Evolutionary conservation across 2,888 invertebrate genomes (phyloP).

Genomic region (Dascillus cervinus): DNA sequence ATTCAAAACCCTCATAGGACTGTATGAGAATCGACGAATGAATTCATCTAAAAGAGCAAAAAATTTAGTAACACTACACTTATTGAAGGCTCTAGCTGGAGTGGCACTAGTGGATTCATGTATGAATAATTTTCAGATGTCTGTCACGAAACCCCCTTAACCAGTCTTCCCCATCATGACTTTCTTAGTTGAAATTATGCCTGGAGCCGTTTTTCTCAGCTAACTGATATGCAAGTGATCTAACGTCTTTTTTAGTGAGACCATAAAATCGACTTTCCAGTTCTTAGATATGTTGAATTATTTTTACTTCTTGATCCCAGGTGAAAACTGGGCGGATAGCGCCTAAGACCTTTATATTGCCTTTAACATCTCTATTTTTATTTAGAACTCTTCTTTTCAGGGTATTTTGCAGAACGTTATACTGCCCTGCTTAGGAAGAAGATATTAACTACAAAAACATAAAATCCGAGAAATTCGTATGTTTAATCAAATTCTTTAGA

Average conservation of each 20-base stretch:
- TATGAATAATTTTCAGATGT: too few species aligned
- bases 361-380: slow-evolving; percentile 1
- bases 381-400: slow-evolving; percentile 1
- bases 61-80: too few species aligned
- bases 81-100: too few species aligned
- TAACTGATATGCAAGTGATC: slow-evolving; percentile 2
- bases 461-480: too few species aligned
- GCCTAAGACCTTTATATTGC: slow-evolving; percentile 1
- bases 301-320: slow-evolving; percentile 6
- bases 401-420: background rate
- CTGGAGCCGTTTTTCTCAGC: slow-evolving; percentile 1
- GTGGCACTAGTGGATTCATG: too few species aligned
- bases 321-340: slow-evolving; percentile 3
- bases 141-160: too few species aligned
- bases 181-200: slow-evolving; percentile 1
- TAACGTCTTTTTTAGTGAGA: slow-evolving; percentile 4
- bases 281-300: slow-evolving; percentile 2
- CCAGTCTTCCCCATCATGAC: background rate
- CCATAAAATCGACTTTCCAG: slow-evolving; percentile 3
- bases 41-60: too few species aligned
- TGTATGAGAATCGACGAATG: too few species aligned
- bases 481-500: too few species aligned
- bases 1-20: too few species aligned
- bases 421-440: too few species aligned
- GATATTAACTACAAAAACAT: too few species aligned